Conservation (phyloP, 92 coral and sea anemone species). For the Paragorgia papillata region DNA sequence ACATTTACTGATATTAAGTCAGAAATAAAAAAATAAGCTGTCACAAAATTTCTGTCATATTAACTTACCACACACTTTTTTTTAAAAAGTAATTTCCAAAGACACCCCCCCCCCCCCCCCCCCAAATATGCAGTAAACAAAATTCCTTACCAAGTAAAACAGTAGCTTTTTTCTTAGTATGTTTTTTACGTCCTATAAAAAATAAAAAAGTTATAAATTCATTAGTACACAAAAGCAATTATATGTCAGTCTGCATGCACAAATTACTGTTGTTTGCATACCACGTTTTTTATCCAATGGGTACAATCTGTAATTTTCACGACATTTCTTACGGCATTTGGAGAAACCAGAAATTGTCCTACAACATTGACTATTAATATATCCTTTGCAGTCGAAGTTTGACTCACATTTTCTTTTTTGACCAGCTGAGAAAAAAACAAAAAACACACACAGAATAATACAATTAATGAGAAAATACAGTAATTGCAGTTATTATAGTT, state of each 20-base stretch:
- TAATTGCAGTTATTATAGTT: not conserved
- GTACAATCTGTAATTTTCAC: not conserved
- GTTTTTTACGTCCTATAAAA: no score
- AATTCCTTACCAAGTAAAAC: no score
- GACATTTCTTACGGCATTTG: slow-evolving; percentile 30
- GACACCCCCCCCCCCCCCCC: no score
- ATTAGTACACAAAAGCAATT: not conserved
- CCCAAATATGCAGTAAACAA: no score
- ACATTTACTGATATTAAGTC: not conserved
- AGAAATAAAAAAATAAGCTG: not conserved
- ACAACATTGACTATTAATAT: slow-evolving; percentile 11
- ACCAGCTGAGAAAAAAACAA: slow-evolving; percentile 13
- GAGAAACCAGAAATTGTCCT: slow-evolving; percentile 16
- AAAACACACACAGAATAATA: not conserved
- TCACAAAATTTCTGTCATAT: no score
- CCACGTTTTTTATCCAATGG: not conserved
- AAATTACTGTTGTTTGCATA: not conserved
- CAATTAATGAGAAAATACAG: not conserved
- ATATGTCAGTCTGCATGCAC: not conserved
- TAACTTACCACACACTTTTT: no score
- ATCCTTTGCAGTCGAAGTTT: slow-evolving; percentile 6
- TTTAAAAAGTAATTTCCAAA: no score
- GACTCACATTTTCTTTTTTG: slow-evolving; percentile 15
- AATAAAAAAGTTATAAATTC: no score
- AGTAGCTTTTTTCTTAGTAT: no score